Base-by-base conservation (phyloP, 2,113 vertebrate species). In the Probosciger aterrimus region DNA sequence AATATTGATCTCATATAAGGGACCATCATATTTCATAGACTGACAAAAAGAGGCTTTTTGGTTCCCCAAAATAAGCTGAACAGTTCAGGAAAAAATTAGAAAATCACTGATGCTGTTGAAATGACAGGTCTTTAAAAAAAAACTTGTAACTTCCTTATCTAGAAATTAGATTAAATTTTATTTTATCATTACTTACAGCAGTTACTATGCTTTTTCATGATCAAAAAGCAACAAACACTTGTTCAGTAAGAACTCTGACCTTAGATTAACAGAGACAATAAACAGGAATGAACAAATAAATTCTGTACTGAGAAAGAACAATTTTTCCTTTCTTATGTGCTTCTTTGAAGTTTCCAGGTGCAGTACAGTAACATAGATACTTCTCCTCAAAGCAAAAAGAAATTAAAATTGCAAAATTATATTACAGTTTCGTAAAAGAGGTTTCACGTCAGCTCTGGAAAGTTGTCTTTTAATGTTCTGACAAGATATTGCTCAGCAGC, bases 331-430 rank as follows among this genome's bases (percentile, higher is more conserved):
- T 83, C 11, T 27, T 60, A 43, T 22, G 6, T 57, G 22, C 8
- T 41, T 19, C 49, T 92, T 59, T 88, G 82, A 96, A 83, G 37
- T 62, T 79, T 97, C 74, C 53, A 92, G 53, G 68, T 71, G 19
- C 28, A 87, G 14, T 76, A 69, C 13, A 88, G 53, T 49, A 65
- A 74, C 11, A 44, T 49, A 62, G 27, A 30, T 85, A 46, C 37
- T 69, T 91, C 8, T 96, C 25, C 23, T 76, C 33, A 92, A 86
- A 90, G 49, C 31, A 94, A 90, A 92, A 86, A 46, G n/a, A 88
- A 93, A 92, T 73, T 77, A 80, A 69, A 94, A 90, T 39, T 74
- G 37, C 16, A 88, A 92, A 94, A 83, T 93, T 62, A 65, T 62
- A 59, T 47, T 83, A 65, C 37, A 69, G 20, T 62, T 90, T 82